Conservation (phyloP, 2,888 invertebrate species). For the Nymphalis polychloros region DNA sequence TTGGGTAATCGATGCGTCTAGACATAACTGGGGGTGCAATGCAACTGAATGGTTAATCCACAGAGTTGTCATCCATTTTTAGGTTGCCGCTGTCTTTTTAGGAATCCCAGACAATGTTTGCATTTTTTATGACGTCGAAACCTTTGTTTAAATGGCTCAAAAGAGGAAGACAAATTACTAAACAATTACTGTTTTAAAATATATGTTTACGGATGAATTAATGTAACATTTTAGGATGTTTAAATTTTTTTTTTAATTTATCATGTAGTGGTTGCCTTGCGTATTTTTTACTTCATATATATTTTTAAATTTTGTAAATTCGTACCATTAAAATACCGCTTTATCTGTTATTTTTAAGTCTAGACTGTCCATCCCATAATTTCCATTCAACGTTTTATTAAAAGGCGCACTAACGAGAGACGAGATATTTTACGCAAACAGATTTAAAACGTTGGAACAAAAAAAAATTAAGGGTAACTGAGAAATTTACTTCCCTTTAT, state of each 20-base stretch:
- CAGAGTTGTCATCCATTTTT: conserved; percentile 11
- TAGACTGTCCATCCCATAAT: conserved; percentile 23
- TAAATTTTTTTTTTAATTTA: too few relatives aligned
- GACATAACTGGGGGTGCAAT: conserved; percentile 58
- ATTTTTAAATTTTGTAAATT: not conserved
- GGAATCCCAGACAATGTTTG: conserved; percentile 1
- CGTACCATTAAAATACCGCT: not conserved
- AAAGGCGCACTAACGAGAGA: conserved; percentile 26
- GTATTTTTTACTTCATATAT: too few relatives aligned
- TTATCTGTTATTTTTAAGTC: conserved; percentile 35
- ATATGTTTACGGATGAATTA: too few relatives aligned
- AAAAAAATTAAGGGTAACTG: not conserved
- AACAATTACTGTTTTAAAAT: not conserved
- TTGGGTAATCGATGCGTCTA: conserved; percentile 75
- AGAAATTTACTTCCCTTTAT: not conserved
- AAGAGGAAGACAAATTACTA: not conserved
- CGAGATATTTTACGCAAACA: conserved; percentile 18
- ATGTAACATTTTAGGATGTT: too few relatives aligned
- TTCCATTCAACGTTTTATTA: conserved; percentile 17
- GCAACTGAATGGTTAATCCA: conserved; percentile 48
- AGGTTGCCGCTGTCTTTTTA: conserved; percentile 1
- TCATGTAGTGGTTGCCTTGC: too few relatives aligned
- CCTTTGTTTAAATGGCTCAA: not conserved
- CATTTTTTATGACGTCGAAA: not conserved
- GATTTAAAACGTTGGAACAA: conserved; percentile 10